Conservation (phyloP, 2,113 vertebrate genomes). For the Megaceryle maxima region DNA sequence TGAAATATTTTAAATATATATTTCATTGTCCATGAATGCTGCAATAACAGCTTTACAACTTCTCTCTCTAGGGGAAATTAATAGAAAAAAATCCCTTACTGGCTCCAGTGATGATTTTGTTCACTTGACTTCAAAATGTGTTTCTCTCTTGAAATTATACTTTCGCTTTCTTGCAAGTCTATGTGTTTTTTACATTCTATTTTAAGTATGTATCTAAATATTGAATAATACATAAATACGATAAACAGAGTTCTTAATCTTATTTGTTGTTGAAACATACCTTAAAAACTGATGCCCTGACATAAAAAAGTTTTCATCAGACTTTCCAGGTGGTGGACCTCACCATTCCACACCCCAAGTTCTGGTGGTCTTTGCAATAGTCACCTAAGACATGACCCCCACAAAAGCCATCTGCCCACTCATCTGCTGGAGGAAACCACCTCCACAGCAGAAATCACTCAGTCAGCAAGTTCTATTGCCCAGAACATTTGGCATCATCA, state of each 20-base stretch:
- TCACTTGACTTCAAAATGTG: background rate
- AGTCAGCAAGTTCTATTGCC: background rate
- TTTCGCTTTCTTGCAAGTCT: background rate
- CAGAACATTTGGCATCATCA: background rate
- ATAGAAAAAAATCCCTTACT: background rate
- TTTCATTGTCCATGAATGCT: background rate
- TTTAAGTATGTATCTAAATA: background rate
- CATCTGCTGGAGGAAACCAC: background rate
- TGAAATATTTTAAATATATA: background rate
- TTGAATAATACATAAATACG: background rate
- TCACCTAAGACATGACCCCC: background rate
- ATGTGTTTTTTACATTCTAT: background rate
- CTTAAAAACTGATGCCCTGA: background rate
- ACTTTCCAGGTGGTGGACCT: background rate
- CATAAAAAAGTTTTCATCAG: background rate
- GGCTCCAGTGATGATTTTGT: background rate
- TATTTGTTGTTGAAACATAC: background rate
- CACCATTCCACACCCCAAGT: background rate
- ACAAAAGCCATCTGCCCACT: background rate
- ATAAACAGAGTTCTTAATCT: background rate
- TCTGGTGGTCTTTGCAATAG: background rate
- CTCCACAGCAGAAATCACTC: background rate
- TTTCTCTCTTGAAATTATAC: background rate
- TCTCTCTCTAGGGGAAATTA: background rate
- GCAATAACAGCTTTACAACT: background rate